Evolutionary conservation across 2,797 vertebrate species (phyloP), one percentile per base, ranked within the genome.

Genomic region (Podargus strigoides): DNA sequence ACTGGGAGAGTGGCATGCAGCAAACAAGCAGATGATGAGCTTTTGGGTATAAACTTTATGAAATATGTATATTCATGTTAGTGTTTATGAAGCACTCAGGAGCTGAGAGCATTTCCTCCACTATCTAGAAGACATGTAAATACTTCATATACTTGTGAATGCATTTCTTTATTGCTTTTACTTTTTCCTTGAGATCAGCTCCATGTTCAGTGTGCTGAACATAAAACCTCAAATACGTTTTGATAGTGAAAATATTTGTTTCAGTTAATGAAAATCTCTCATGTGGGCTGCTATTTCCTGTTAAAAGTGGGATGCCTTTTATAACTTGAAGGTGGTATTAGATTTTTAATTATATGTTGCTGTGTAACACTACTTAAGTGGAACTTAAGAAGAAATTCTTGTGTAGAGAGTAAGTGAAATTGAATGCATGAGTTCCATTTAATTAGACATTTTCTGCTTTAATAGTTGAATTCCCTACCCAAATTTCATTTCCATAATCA

Each of bases 361-460:
- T 76, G 36, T 90, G 74, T 87, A 96, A 81, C 82, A 53, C 36
- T 92, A 79, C 81, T 96, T 96, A 94, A 95, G 94, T 80, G 85
- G 82, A 94, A 88, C 79, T 93, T 90, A 87, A 87, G 84, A 77
- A 84, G 90, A 41, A 83, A 95, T 92, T 93, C 8, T 37, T 94
- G 12, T 87, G 70, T 85, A 87, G 66, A 91, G 94, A 96, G 84
- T 89, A 88, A 94, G 36, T 36, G 55, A 83, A 95, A 91, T 95
- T 91, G 83, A 97, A 96, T 94, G 93, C 95, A 96, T 74, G 85
- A 67, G 52, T 96, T 97, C 90, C 46, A 92, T 93, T 97, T 96
- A 97, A 97, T 97, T 96, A 97, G 91, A 80, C n/a, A 93, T 96
- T 97, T 97, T 97, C 89, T 97, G 77, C 94, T 97, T 91, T 95